phyloP scores from a whole-genome alignment of 2,888 invertebrate species.

The Phytoseiulus persimilis region DNA sequence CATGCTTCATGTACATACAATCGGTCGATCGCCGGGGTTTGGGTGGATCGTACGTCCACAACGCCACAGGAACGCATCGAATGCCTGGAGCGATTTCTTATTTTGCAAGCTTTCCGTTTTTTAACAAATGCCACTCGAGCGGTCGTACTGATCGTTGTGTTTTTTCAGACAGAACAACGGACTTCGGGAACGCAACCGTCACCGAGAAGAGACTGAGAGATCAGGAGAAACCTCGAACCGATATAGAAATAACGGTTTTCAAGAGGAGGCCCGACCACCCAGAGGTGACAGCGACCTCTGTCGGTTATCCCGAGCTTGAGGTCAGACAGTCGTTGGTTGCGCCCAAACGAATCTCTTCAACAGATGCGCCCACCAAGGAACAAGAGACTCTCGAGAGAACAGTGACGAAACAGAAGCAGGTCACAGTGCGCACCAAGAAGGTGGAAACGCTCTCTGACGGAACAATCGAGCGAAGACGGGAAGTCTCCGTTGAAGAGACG shows the following conservation, averaged over 20 bases:
- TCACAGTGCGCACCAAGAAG: neutral
- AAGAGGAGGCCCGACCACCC: neutral
- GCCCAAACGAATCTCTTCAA: neutral
- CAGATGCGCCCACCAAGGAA: neutral
- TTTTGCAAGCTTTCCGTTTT: neutral
- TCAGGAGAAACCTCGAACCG: neutral
- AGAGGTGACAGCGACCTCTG: slow-evolving; percentile 22
- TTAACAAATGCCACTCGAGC: neutral
- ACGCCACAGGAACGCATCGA: neutral
- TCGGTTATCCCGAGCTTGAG: slow-evolving; percentile 17
- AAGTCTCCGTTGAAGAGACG: neutral
- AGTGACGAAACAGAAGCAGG: neutral
- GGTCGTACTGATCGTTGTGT: neutral
- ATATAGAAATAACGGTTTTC: slow-evolving; percentile 10
- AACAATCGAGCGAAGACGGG: neutral
- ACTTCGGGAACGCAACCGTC: slow-evolving; percentile 14
- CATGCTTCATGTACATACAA: neutral
- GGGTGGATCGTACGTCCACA: neutral
- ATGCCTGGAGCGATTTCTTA: neutral
- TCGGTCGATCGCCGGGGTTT: neutral
- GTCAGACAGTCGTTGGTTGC: neutral
- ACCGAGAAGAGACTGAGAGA: neutral
- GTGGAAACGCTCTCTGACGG: slow-evolving; percentile 12
- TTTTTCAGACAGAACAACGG: neutral
- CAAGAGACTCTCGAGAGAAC: neutral